Conservation (phyloP, 1,140 invertebrate species). For the Zaprionus nigranus region DNA sequence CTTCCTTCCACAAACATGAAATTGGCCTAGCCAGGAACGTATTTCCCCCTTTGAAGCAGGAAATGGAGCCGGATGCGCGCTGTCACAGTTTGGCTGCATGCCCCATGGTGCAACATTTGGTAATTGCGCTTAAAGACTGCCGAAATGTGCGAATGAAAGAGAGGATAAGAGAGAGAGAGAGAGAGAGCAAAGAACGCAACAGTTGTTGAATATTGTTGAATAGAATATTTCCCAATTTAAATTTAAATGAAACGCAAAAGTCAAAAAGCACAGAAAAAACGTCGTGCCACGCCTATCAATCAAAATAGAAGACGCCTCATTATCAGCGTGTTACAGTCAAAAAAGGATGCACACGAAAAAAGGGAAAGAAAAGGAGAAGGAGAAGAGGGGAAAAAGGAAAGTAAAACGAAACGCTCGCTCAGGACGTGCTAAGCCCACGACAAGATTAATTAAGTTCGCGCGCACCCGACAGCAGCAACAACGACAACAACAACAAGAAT, state of each 20-base stretch:
- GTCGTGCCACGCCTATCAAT: constrained; percentile 37
- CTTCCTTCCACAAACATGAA: not conserved
- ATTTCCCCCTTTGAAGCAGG: constrained; percentile 8
- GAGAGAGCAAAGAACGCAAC: not conserved
- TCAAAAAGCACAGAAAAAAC: constrained; percentile 3
- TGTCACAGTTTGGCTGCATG: constrained; percentile 11
- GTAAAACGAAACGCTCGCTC: constrained; percentile 26
- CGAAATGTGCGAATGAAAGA: not conserved
- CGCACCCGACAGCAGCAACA: constrained; percentile 29
- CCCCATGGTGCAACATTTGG: not conserved
- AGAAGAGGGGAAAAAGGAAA: constrained; percentile 15
- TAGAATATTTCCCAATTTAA: constrained; percentile 15
- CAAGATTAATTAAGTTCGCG: constrained; percentile 79
- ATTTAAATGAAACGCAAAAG: constrained; percentile 44
- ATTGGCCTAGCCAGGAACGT: constrained; percentile 15
- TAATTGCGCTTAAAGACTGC: constrained; percentile 13
- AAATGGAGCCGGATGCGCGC: constrained; percentile 31
- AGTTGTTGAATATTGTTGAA: not conserved
- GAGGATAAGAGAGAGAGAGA: not conserved
- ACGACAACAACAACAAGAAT: constrained; percentile 16
- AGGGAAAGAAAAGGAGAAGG: constrained; percentile 10
- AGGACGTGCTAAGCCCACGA: constrained; percentile 71
- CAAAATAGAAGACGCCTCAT: constrained; percentile 35
- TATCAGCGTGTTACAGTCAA: constrained; percentile 48
- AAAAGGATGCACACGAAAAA: not conserved